Conservation (phyloP, 2,113 vertebrate genomes). For the Percopsis transmontana region DNA sequence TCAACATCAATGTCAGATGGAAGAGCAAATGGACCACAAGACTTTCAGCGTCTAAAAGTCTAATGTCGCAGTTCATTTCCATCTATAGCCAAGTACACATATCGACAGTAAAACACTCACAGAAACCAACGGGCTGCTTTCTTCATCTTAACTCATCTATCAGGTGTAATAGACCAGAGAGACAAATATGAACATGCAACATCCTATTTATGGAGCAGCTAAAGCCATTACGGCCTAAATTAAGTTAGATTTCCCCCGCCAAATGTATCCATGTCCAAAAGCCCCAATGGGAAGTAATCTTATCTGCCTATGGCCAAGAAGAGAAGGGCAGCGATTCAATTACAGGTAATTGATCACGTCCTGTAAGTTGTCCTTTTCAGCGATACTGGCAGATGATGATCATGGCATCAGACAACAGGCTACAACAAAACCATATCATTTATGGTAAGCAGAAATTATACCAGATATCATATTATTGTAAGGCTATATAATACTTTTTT, state of each 20-base stretch:
- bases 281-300: slow-evolving; percentile 57
- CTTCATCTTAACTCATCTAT: slow-evolving; percentile 41
- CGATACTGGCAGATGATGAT: slow-evolving; percentile 57
- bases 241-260: slow-evolving; percentile 64
- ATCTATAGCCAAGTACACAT: background rate
- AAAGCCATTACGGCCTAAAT: slow-evolving; percentile 74
- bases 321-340: slow-evolving; percentile 67
- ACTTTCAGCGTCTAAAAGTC: no score
- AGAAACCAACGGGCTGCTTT: slow-evolving; percentile 1
- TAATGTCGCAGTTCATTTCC: no score
- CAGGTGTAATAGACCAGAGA: slow-evolving; percentile 49
- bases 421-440: slow-evolving; percentile 25
- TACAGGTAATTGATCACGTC: slow-evolving; percentile 67
- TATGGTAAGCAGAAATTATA: slow-evolving; percentile 23
- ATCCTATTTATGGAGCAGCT: slow-evolving; percentile 70
- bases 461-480: slow-evolving; percentile 20
- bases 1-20: no score
- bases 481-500: no score
- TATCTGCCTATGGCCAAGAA: slow-evolving; percentile 57
- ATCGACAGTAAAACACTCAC: background rate
- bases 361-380: slow-evolving; percentile 61
- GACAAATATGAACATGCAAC: slow-evolving; percentile 47
- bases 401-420: slow-evolving; percentile 26
- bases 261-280: slow-evolving; percentile 67
- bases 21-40: no score